Evolutionary conservation across 2,113 vertebrate genomes (phyloP).

Genomic region (Misgurnus mizolepis): DNA sequence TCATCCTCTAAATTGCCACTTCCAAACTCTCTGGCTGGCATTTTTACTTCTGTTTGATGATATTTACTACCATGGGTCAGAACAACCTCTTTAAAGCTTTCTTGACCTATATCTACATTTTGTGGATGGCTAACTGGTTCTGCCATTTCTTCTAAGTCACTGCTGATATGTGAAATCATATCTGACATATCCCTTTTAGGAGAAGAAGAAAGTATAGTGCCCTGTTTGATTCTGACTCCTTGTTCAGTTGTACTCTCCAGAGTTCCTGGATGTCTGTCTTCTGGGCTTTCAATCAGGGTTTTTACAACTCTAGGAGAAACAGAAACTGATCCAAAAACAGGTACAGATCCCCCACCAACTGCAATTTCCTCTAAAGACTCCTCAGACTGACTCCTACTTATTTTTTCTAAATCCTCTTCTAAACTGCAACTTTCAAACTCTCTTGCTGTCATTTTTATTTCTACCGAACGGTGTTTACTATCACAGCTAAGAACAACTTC

Average conservation of each 20-base stretch:
- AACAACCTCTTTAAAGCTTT: too few species aligned
- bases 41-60: slow-evolving; percentile 82
- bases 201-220: too few species aligned
- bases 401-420: slow-evolving; percentile 73
- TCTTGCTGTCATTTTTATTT: slow-evolving; percentile 89
- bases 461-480: slow-evolving; percentile 67
- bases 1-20: slow-evolving; percentile 75
- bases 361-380: slow-evolving; percentile 79
- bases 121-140: too few species aligned
- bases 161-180: too few species aligned
- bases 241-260: background rate
- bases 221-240: too few species aligned
- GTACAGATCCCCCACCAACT: slow-evolving; percentile 66
- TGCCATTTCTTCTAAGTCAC: too few species aligned
- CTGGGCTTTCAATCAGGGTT: slow-evolving; percentile 82
- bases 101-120: too few species aligned
- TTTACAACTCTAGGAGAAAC: slow-evolving; percentile 88
- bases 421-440: slow-evolving; percentile 75
- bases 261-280: background rate
- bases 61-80: slow-evolving; percentile 3
- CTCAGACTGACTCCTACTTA: slow-evolving; percentile 73
- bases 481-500: slow-evolving; percentile 64
- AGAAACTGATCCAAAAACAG: slow-evolving; percentile 65
- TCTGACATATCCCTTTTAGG: too few species aligned
- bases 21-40: slow-evolving; percentile 80